Percentiles rank a stretch among this genome's conserved stretches.
These are phyloP conservation scores for Molothrus aeneus DNA, from an alignment of 2,797 vertebrate genomes.

Conservation along the genomic window DNA sequence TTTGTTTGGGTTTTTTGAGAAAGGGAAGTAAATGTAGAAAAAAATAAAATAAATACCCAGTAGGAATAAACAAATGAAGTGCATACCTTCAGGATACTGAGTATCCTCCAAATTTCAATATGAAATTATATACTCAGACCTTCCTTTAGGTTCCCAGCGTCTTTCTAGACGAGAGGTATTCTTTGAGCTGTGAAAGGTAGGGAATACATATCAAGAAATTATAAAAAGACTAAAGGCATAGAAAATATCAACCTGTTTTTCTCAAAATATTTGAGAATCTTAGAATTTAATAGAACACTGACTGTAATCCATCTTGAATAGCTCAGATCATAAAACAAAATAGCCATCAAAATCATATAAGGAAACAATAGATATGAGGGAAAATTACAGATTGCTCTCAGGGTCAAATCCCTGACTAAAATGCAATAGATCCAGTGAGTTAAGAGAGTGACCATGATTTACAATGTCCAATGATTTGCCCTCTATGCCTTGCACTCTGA, in stretches of 20 bases:
- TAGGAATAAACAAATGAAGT: background rate
- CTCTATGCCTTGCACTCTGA: conserved; percentile 16
- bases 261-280: background rate
- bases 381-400: background rate
- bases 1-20: background rate
- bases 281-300: background rate
- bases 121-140: background rate
- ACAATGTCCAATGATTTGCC: background rate
- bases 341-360: background rate
- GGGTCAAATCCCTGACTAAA: background rate
- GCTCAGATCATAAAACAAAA: rapidly evolving
- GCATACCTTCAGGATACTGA: background rate
- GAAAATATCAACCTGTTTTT: background rate
- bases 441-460: conserved; percentile 41
- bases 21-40: background rate
- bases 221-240: background rate
- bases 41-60: background rate
- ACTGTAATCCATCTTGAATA: background rate
- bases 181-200: background rate
- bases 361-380: background rate
- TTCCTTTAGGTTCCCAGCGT: background rate
- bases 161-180: background rate
- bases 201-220: background rate
- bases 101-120: background rate
- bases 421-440: background rate